Evolutionary conservation across 2,797 vertebrate species (phyloP).

Genomic region (Meda fulgida): DNA sequence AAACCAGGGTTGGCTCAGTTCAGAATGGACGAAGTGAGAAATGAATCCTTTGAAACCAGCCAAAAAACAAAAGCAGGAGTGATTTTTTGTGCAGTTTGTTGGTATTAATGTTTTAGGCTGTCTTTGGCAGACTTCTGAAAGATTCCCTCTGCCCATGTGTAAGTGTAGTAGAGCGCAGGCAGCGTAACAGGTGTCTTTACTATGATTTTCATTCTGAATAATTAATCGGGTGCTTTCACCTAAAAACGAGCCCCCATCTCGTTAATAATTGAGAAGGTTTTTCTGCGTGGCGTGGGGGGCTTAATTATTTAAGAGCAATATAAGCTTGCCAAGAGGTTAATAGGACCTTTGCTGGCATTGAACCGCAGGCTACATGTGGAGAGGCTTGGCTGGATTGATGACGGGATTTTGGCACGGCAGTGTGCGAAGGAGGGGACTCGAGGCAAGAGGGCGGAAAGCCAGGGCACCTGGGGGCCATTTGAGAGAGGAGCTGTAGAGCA

Average conservation of each 20-base stretch:
- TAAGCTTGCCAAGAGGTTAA: conserved; percentile 78
- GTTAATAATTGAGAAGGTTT: conserved; percentile 80
- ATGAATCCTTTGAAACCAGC: not conserved
- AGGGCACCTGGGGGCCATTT: conserved; percentile 15
- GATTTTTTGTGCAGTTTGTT: not conserved
- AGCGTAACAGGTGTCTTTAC: conserved; percentile 79
- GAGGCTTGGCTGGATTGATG: conserved; percentile 42
- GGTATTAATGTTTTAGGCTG: not conserved
- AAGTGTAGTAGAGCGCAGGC: not conserved
- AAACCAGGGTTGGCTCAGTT: conserved; percentile 14
- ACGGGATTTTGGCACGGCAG: conserved; percentile 31
- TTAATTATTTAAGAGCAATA: conserved; percentile 85
- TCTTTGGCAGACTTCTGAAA: not conserved
- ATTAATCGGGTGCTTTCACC: conserved; percentile 77
- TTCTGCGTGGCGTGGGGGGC: conserved; percentile 66
- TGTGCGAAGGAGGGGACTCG: conserved; percentile 60
- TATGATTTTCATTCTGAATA: conserved; percentile 76
- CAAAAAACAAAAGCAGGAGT: not conserved
- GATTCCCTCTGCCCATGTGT: not conserved
- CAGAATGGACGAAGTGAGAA: not conserved
- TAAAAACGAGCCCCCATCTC: conserved; percentile 72
- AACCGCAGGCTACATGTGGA: conserved; percentile 59
- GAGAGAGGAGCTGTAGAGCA: not conserved
- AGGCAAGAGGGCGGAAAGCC: conserved; percentile 13
- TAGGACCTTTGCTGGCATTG: conserved; percentile 74